Evolutionary conservation across 2,113 vertebrate genomes (phyloP).

Genomic region (Daubentonia madagascariensis): DNA sequence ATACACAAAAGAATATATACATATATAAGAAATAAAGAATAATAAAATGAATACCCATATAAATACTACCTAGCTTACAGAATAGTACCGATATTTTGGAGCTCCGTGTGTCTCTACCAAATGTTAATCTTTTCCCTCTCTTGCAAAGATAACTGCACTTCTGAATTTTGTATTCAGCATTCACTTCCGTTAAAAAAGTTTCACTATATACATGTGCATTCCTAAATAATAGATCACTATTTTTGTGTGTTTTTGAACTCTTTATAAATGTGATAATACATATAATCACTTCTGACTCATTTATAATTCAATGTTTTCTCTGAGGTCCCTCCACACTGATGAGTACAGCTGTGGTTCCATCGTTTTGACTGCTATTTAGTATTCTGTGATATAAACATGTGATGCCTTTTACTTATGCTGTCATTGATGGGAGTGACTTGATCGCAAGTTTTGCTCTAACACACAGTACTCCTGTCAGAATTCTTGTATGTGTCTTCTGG

Average conservation of each 20-base stretch:
- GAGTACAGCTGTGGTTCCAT: background rate
- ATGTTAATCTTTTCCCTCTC: background rate
- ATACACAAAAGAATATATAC: background rate
- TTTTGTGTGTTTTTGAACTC: background rate
- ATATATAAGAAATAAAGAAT: background rate
- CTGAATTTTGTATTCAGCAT: background rate
- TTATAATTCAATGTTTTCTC: background rate
- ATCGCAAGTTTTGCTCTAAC: background rate
- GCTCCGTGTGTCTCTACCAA: background rate
- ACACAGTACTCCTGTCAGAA: background rate
- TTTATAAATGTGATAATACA: background rate
- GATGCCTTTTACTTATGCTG: background rate
- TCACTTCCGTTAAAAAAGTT: background rate
- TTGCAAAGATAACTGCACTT: background rate
- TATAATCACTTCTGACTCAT: background rate
- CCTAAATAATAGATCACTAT: background rate
- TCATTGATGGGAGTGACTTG: background rate
- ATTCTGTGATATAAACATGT: background rate
- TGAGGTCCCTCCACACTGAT: background rate
- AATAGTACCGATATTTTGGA: background rate
- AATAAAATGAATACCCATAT: background rate
- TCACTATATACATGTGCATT: background rate
- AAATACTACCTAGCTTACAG: background rate
- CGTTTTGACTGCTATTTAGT: background rate
- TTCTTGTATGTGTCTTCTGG: background rate